Base-by-base conservation (phyloP, 2,797 vertebrate species). In the Muscicapa striata region DNA sequence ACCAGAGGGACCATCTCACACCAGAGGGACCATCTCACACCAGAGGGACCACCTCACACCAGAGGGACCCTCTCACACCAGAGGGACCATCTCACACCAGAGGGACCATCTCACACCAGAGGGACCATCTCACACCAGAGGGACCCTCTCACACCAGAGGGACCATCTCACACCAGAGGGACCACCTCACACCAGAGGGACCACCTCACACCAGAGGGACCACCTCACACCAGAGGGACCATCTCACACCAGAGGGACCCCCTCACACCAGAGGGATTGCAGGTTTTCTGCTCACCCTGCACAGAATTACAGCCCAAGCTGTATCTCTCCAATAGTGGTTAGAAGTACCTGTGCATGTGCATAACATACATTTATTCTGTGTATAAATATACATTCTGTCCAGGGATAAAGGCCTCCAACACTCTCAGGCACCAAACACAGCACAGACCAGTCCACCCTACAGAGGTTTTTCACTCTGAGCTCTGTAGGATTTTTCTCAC, bases 291-390 rank as follows among this genome's bases (percentile, higher is more conserved):
- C 41, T 54, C 57, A 15, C 46, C 24, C 49, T 6, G 4, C 0
- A 2, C 0, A 30, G 18, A 41, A 23, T 46, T 9, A 20, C 9
- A 17, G 29, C n/a, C 30, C 19, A 15, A 68, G 61, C 13, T 0
- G 5, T 15, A 30, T 1, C 26, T 58, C 38, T 11, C 29, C 34
- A 8, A 2, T 0, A 23, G 10, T 11, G 66, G 29, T 2, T 21
- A 30, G 86, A 11, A 84, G 62, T 1, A 0, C 8, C 21, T 4
- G 1, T 0, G 2, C 5, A 5, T 3, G 2, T 27, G 8, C 1
- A 6, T 9, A 41, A 34, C 3, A 10, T 1, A 17, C 4, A 11
- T 68, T 59, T 46, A 19, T 68, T 66, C 27, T 67, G 4, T 27
- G 21, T 17, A 13, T 30, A 51, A 24, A 59, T 7, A 51, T 21